Conservation (phyloP, 2,113 vertebrate genomes). For the Upupa epops region DNA sequence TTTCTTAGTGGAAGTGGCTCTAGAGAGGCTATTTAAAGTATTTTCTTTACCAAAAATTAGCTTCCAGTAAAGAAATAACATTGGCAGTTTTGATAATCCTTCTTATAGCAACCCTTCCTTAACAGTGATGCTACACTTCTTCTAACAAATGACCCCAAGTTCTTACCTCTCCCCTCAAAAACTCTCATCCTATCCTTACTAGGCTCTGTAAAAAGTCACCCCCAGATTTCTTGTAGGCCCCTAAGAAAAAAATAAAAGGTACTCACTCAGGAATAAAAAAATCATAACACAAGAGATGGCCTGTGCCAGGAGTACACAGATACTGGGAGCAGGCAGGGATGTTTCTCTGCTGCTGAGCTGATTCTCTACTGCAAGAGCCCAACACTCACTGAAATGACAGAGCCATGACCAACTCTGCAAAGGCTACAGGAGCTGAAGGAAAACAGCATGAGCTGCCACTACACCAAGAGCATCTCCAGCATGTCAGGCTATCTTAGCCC, state of each 20-base stretch:
- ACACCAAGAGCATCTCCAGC: neutral
- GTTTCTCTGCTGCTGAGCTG: neutral
- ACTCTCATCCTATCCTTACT: no score
- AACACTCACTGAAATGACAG: neutral
- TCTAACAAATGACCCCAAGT: neutral
- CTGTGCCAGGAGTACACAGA: accelerated
- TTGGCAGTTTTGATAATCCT: neutral
- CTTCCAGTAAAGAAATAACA: neutral
- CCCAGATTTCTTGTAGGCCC: no score
- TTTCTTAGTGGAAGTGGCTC: neutral
- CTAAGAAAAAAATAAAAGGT: neutral
- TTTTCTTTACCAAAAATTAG: neutral
- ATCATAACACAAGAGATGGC: accelerated
- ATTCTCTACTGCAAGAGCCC: neutral
- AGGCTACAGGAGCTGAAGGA: neutral
- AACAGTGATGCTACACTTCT: neutral
- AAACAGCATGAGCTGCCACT: neutral
- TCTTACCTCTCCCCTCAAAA: neutral
- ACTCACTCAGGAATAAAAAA: neutral
- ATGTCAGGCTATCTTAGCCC: neutral
- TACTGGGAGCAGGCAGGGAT: neutral
- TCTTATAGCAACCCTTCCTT: neutral
- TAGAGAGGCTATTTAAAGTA: neutral
- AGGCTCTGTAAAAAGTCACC: no score
- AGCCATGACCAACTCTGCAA: accelerated